Evolutionary conservation across 2,797 vertebrate species (phyloP), one percentile per base, ranked within the genome.

Genomic region (Chanos chanos): DNA sequence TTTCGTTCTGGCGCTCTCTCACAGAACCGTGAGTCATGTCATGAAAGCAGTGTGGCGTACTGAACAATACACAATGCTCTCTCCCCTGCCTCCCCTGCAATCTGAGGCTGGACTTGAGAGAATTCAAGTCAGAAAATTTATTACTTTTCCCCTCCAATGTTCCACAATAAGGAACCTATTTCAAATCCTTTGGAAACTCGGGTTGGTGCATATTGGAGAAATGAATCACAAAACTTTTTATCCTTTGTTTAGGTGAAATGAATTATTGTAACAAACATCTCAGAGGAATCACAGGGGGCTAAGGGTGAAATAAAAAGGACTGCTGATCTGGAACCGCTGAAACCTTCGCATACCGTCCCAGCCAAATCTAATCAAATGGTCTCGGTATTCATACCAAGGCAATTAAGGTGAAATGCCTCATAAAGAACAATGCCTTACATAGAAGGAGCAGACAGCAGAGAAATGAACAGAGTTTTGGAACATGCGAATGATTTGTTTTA

Each of bases 41-140:
- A 51, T 36, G 54, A 58, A 50, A 34, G 50, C 48, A 27, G 37
- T 43, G 40, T 43, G 40, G 40, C 40, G 3, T 43, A 43, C 15
- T 7, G 54, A 65, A 65, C 63, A 66, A 66, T 58, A 48, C 54
- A 66, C 63, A 66, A 58, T 65, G 39, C 51, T 43, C 40, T 43
- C 40, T 40, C 39, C 40, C 43, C 19, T 43, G 40, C 40, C 40
- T 43, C 19, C 43, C 40, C 6, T 43, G 40, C 43, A 43, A 43
- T 40, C 40, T 22, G 19, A 43, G 40, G 43, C 22, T 43, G 40
- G 40, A 22, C 40, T 16, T 28, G 63, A 57, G 30, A 27, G 16
- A 22, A 22, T 54, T 31, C 34, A 22, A 49, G 61, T 34, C 43
- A 64, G 31, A 13, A 33, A 33, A 25, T 49, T 64, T 40, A 49